A percentile compares a stretch with the other conserved stretches of the same genome.
Evolutionary conservation across 2,113 vertebrate genomes (phyloP).

Genomic region (Microcebus ravelobensis): DNA sequence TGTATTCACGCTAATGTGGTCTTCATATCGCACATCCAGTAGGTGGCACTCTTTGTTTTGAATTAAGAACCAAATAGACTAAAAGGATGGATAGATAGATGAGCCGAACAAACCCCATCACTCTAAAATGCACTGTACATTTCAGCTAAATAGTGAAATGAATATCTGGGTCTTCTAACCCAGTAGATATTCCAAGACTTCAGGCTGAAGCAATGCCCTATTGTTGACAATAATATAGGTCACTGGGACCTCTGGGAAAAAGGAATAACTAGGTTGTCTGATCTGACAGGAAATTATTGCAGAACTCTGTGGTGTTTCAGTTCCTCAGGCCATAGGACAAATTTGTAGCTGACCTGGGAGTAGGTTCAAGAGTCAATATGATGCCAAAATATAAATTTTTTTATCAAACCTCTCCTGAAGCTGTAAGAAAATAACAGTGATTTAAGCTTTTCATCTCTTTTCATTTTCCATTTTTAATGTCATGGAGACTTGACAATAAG

Average conservation of each 20-base stretch:
- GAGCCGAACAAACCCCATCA: background rate
- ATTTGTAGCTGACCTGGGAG: background rate
- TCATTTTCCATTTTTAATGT: conserved; percentile 57
- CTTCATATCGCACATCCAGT: background rate
- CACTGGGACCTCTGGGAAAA: background rate
- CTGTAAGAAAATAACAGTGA: background rate
- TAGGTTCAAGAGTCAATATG: conserved; percentile 44
- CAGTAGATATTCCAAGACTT: background rate
- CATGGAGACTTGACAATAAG: conserved; percentile 60
- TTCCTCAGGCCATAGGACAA: background rate
- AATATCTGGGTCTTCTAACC: background rate
- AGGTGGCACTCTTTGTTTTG: conserved; percentile 48
- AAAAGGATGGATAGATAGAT: background rate
- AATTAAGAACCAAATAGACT: background rate
- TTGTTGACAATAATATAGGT: conserved; percentile 21
- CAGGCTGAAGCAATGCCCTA: background rate
- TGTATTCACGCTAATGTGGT: background rate
- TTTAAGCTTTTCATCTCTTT: conserved; percentile 47
- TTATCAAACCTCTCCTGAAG: background rate
- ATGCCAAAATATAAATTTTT: background rate
- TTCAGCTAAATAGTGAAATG: background rate
- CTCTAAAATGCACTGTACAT: background rate
- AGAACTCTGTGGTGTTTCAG: background rate
- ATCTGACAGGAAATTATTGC: conserved; percentile 17
- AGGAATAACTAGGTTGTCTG: background rate